Percentiles rank a stretch among this genome's conserved stretches.
Evolutionary conservation across 2,113 vertebrate species (phyloP).

Genomic region (Engystomops pustulosus): DNA sequence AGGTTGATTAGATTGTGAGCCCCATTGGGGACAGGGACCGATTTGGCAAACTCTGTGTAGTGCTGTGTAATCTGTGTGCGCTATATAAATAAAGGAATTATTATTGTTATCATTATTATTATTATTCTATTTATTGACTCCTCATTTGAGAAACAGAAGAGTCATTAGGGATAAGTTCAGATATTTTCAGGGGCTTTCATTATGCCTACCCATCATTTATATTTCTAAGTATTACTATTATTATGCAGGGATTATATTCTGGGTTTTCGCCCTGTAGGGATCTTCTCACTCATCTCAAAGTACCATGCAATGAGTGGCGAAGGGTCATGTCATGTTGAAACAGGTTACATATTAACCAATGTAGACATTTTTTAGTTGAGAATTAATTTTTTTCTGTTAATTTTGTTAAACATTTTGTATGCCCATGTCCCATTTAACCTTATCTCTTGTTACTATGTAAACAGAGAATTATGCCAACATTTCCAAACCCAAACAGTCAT

Average conservation of each 20-base stretch:
- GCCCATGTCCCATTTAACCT: constrained; percentile 59
- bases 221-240: not conserved
- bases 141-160: no score
- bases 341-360: constrained; percentile 20
- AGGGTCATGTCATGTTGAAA: not conserved
- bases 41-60: no score
- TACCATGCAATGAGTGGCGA: not conserved
- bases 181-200: no score
- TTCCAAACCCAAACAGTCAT: constrained; percentile 59
- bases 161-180: no score
- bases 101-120: no score
- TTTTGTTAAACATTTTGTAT: constrained; percentile 31
- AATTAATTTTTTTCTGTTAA: constrained; percentile 41
- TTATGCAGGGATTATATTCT: not conserved
- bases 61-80: no score
- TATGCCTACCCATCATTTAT: no score
- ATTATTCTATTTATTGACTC: no score
- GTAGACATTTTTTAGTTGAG: constrained; percentile 7
- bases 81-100: no score
- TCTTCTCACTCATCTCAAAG: not conserved
- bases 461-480: constrained; percentile 58
- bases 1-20: no score
- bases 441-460: constrained; percentile 62
- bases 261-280: not conserved
- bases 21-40: no score